Evolutionary conservation across 1,140 invertebrate species (phyloP).

Genomic region (Neotoxoptera formosana): DNA sequence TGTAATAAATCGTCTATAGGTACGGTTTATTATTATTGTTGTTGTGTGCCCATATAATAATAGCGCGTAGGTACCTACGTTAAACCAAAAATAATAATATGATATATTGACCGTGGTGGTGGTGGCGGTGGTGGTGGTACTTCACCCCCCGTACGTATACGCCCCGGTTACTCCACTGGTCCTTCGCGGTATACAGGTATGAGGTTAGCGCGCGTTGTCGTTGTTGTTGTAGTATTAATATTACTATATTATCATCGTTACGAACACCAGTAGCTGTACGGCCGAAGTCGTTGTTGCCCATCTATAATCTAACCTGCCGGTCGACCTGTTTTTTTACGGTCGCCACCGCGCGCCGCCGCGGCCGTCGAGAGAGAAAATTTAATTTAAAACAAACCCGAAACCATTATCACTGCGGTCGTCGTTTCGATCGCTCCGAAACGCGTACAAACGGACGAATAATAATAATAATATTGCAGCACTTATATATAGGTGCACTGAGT

Average conservation of each 20-base stretch:
- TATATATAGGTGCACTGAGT: too few species aligned
- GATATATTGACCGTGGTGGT: not conserved
- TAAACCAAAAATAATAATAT: not conserved
- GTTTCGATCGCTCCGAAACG: not conserved
- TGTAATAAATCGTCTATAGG: too few species aligned
- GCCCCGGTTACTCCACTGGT: not conserved
- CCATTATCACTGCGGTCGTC: constrained; percentile 3
- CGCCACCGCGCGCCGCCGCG: too few species aligned
- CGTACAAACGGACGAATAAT: not conserved
- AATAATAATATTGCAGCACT: not conserved
- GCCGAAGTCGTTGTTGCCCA: too few species aligned
- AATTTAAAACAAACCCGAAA: not conserved
- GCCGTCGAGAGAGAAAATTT: not conserved
- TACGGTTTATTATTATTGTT: constrained; percentile 1
- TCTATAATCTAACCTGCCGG: too few species aligned
- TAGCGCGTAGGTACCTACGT: not conserved
- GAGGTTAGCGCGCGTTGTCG: not conserved
- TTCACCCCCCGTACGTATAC: not conserved
- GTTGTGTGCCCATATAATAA: not conserved
- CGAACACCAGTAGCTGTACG: not conserved
- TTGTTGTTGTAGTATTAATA: not conserved
- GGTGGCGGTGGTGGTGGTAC: not conserved
- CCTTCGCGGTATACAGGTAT: not conserved
- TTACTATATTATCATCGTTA: not conserved
- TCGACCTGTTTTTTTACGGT: not conserved